phyloP scores from a whole-genome alignment of 2,113 vertebrate species.

The Paradisaea rubra region DNA sequence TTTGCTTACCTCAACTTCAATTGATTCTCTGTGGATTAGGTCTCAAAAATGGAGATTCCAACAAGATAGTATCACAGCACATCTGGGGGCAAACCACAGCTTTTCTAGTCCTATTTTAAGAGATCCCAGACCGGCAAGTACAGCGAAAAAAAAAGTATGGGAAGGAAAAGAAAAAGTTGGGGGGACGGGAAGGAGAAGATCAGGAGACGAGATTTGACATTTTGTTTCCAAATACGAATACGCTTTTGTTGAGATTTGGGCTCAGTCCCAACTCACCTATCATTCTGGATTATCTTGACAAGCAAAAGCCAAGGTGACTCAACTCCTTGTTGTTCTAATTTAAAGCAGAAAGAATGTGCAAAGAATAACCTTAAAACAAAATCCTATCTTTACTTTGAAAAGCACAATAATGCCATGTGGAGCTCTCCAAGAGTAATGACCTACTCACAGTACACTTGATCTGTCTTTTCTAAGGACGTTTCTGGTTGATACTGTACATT shows the following conservation, averaged over 20 bases:
- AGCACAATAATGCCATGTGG: background rate
- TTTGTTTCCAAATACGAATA: background rate
- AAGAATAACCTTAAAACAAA: background rate
- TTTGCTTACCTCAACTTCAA: background rate
- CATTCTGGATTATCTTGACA: slow-evolving; percentile 28
- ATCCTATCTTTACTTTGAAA: background rate
- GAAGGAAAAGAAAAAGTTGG: background rate
- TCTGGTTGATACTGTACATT: background rate
- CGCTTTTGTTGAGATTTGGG: background rate
- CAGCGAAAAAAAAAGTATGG: background rate
- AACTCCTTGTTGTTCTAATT: slow-evolving; percentile 15
- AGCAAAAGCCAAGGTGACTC: slow-evolving; percentile 28
- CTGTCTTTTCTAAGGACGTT: background rate
- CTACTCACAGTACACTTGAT: background rate
- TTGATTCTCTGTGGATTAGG: background rate
- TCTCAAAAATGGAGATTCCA: background rate
- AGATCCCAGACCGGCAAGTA: background rate
- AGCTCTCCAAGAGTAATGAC: background rate
- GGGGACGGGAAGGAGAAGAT: fast-evolving
- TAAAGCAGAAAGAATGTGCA: background rate
- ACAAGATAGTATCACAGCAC: background rate
- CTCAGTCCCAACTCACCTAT: background rate
- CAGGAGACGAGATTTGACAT: background rate
- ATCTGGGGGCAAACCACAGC: background rate
- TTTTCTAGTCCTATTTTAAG: slow-evolving; percentile 7